Evolutionary conservation across 2,113 vertebrate species (phyloP), one percentile per base, ranked within the genome.

Genomic region (Lathamus discolor): DNA sequence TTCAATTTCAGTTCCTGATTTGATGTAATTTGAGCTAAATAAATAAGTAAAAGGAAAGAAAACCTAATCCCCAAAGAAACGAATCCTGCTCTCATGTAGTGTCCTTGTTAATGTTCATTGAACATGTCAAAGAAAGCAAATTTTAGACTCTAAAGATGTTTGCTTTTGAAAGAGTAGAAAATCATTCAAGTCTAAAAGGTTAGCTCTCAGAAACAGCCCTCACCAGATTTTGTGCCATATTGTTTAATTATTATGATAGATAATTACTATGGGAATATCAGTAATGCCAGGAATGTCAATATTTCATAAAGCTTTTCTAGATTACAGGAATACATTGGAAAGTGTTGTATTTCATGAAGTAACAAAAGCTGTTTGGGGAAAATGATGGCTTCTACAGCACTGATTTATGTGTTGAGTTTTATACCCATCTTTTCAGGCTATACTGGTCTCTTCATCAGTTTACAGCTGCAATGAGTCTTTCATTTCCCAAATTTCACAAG

Each of bases 301-400:
- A 92, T 92, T 96, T 93, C 49, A 59, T 92, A 49, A 90, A 87
- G 10, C 48, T 84, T 88, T 80, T 75, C 39, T 70, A 22, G n/a
- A 79, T 94, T 73, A 61, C 54, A 90, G 77, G 74, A 89, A 73
- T 37, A 28, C 10, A 6, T 12, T 79, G 31, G 48, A 9, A 92
- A 91, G 10, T 23, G 63, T 28, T 86, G n/a, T 62, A 43, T 76
- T 89, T 75, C 52, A 25, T 41, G 48, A 76, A 74, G 17, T 61
- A 69, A 39, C 49, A 76, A 44, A 57, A 79, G 31, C 57, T 64
- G 62, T 87, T 82, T 84, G 43, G 44, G 57, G 18, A 72, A 54
- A 87, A 73, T 52, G 13, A 63, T 78, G 23, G 23, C 17, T 31
- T 92, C 84, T 57, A 51, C 10, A 11, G 13, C 43, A 64, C 29